These are phyloP conservation scores for Aphidius colemani DNA, from an alignment of 2,888 invertebrate species.

Conservation along the genomic window DNA sequence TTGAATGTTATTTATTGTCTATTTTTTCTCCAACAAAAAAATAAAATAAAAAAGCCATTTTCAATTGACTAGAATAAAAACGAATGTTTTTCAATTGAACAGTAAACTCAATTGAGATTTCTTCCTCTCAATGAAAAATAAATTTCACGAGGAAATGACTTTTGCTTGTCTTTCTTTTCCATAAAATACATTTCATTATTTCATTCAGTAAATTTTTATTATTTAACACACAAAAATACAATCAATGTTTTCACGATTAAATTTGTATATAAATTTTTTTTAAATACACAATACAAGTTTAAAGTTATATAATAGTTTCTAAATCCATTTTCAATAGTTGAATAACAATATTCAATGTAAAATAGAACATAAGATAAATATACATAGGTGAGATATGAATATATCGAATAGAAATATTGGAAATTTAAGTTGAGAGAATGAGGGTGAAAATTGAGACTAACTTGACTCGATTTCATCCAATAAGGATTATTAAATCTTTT, in stretches of 20 bases:
- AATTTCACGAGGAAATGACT: conserved; percentile 35
- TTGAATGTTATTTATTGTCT: too few relatives aligned
- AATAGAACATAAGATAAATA: conserved; percentile 4
- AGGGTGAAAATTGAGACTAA: conserved; percentile 33
- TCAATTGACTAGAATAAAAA: conserved; percentile 19
- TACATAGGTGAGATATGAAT: conserved; percentile 12
- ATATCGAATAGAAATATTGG: not conserved
- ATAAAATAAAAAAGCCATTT: too few relatives aligned
- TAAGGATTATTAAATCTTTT: conserved; percentile 27
- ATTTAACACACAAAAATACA: not conserved
- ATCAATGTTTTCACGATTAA: not conserved
- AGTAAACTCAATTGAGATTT: conserved; percentile 35
- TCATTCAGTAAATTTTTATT: conserved; percentile 5
- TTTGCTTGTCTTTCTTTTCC: conserved; percentile 18
- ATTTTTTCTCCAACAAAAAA: too few relatives aligned
- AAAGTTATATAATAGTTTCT: conserved; percentile 1
- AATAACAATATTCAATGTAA: not conserved
- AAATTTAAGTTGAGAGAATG: not conserved
- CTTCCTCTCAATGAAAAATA: conserved; percentile 31
- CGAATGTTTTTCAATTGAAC: conserved; percentile 23
- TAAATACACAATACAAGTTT: not conserved
- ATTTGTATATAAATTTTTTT: too few relatives aligned
- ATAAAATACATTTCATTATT: conserved; percentile 5
- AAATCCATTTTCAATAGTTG: not conserved
- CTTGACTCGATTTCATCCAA: conserved; percentile 29